Evolutionary conservation across 2,113 vertebrate species (phyloP).

Genomic region (Rhynchopsitta pachyrhyncha): DNA sequence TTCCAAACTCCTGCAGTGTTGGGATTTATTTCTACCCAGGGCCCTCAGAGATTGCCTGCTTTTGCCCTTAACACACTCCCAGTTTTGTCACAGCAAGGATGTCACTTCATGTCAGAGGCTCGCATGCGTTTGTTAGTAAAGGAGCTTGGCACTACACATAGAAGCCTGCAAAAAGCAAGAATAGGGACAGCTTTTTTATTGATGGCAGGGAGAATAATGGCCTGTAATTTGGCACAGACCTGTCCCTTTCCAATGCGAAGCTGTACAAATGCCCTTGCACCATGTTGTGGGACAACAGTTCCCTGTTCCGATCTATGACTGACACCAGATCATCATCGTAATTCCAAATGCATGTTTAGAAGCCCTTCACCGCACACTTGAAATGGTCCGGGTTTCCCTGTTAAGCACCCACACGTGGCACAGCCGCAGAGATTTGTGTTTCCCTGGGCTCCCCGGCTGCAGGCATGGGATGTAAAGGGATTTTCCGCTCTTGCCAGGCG

Average conservation of each 20-base stretch:
- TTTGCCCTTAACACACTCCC: fast-evolving
- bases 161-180: background rate
- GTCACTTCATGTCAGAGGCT: background rate
- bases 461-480: fast-evolving
- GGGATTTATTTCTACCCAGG: background rate
- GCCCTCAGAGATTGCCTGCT: background rate
- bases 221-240: too few relatives aligned
- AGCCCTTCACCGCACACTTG: background rate
- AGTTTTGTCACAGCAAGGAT: background rate
- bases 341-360: background rate
- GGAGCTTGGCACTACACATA: background rate
- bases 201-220: background rate
- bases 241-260: background rate
- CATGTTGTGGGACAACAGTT: fast-evolving
- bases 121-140: fast-evolving
- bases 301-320: fast-evolving
- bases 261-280: background rate
- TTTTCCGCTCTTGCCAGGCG: background rate
- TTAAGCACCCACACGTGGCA: background rate
- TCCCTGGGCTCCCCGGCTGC: fast-evolving
- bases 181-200: background rate
- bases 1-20: background rate
- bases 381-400: background rate
- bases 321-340: background rate
- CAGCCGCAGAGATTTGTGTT: fast-evolving